Evolutionary conservation across 2,113 vertebrate species (phyloP).

Genomic region (Gobius niger): DNA sequence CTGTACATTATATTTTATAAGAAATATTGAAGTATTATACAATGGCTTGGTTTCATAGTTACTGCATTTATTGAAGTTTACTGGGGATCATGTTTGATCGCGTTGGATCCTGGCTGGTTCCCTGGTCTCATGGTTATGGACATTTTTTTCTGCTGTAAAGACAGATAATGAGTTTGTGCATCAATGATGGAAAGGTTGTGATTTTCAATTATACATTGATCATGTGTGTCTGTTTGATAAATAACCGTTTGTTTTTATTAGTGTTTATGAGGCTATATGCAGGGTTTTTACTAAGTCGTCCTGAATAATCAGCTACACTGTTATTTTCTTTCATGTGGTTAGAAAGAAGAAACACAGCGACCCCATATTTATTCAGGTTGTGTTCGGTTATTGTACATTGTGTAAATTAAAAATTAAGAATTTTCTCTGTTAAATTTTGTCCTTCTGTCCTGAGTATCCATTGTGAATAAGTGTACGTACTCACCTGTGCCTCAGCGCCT

Average conservation of each 20-base stretch:
- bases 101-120: background rate
- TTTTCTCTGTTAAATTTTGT: slow-evolving; percentile 16
- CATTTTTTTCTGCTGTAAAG: slow-evolving; percentile 6
- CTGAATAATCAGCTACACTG: slow-evolving; percentile 1
- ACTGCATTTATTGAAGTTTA: slow-evolving; percentile 14
- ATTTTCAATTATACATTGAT: background rate
- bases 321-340: slow-evolving; percentile 9
- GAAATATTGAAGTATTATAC: background rate
- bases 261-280: slow-evolving; percentile 10
- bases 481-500: background rate
- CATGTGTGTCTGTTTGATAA: slow-evolving; percentile 10
- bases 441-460: background rate
- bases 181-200: background rate
- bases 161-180: slow-evolving; percentile 17
- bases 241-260: background rate
- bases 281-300: background rate
- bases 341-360: slow-evolving; percentile 5
- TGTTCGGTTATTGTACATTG: slow-evolving; percentile 46
- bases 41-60: background rate
- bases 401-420: slow-evolving; percentile 47
- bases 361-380: slow-evolving; percentile 53
- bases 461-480: background rate
- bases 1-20: background rate
- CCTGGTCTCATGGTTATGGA: slow-evolving; percentile 25
- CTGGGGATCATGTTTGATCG: slow-evolving; percentile 5